Evolutionary conservation across 2,888 invertebrate species (phyloP).

Genomic region (Ellobium chinense): DNA sequence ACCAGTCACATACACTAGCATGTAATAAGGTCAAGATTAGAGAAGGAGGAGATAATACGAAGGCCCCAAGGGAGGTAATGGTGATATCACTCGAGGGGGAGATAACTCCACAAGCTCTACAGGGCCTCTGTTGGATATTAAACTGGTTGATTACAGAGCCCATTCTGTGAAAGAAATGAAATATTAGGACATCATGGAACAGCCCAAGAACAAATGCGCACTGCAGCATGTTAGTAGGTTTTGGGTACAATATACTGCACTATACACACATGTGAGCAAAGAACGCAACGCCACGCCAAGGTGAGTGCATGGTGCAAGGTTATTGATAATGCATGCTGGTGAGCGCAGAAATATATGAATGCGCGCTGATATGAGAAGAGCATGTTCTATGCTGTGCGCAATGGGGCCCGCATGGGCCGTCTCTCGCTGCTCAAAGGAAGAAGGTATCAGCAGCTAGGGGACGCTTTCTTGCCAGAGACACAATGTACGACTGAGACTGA

Average conservation of each 20-base stretch:
- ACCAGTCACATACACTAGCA: no score
- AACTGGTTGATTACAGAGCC: no score
- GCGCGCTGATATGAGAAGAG: background rate
- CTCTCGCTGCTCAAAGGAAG: background rate
- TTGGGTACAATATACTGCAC: background rate
- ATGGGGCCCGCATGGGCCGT: background rate
- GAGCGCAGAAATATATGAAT: background rate
- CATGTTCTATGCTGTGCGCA: background rate
- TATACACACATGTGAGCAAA: background rate
- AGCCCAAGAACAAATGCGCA: background rate
- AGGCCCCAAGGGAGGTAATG: no score
- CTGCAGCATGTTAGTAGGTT: background rate
- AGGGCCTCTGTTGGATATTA: no score
- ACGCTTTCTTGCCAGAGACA: background rate
- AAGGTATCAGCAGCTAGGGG: background rate
- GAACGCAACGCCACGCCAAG: slow-evolving; percentile 1
- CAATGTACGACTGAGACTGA: no score
- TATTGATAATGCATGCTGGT: background rate
- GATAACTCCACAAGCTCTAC: background rate
- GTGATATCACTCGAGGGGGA: no score
- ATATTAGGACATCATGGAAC: background rate
- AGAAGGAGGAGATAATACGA: no score
- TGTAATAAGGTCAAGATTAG: no score
- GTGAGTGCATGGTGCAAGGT: background rate
- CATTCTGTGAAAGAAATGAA: slow-evolving; percentile 13